Base-by-base conservation (phyloP, 2,797 vertebrate genomes). In the Cuniculus paca region DNA sequence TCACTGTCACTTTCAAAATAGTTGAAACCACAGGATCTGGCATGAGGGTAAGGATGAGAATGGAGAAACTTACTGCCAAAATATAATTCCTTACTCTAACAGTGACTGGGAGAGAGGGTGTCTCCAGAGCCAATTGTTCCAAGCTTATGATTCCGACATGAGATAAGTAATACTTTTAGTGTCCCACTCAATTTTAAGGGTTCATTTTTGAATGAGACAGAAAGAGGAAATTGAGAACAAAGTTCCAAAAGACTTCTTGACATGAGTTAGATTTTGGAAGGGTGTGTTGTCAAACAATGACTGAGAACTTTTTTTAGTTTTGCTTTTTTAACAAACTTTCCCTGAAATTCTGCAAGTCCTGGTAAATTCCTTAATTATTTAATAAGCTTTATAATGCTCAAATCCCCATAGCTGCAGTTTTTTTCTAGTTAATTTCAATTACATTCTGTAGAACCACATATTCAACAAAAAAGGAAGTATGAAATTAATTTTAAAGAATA, bases 161-260 rank as follows among this genome's bases (percentile, higher is more conserved):
- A 77, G 74, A 77, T 95, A 96, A 94, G 77, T 34, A 88, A 93
- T 54, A 94, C 60, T 94, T 92, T 97, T 79, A 80, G 60, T 61
- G 13, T n/a, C 95, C 81, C 83, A 58, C 52, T 75, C 74, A 42
- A 94, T 36, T 72, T 63, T 88, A 91, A 90, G 79, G n/a, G 63
- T 42, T 95, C 80, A 7, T 72, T 95, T 97, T 78, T 89, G 86
- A 95, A 74, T 78, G 80, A 95, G 86, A 94, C 72, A 24, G 83
- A 70, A 94, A 90, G 58, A 36, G 45, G 79, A 96, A 94, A 97
- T 74, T 77, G 83, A 96, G 88, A 60, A 58, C 68, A 56, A 58
- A 77, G 75, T 92, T 87, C 61, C 39, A n/a, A 54, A 95, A 91
- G 74, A 16, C 70, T 95, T 79, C 81, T 75, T 85, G 92, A 95